Base-by-base conservation (phyloP, 2,888 invertebrate genomes). In the Philopedon plagiatum region DNA sequence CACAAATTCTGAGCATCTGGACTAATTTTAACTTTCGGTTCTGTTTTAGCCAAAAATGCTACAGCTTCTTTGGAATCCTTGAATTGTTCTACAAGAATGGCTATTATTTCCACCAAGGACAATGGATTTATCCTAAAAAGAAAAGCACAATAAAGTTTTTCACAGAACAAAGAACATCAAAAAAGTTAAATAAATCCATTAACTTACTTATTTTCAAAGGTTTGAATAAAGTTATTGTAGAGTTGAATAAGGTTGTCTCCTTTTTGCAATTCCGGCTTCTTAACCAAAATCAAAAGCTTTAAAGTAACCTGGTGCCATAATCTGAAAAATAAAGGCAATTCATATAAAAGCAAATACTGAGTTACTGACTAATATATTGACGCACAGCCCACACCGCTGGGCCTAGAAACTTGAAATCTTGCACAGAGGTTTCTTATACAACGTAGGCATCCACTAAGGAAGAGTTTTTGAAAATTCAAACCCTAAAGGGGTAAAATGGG, bases 231-330 rank as follows among this genome's bases (percentile, higher is more conserved):
- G 83, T 95, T 95, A 81, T 91, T 92, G 86, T 99, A 99, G 18
- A 99, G 87, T 80, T 94, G 92, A 66, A 96, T 89, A 19, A 96
- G 86, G 78, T 92, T 90, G 82, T 94, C 94, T 69, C 91, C 94
- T 78, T 91, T 89, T 80, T 94, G 93, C 72, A 97, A 87, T 0
- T 90, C 85, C 1, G 95, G 92, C 81, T 93, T 90, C 78, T 93
- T 93, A 39, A 98, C 93, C 81, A 98, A 93, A 60, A 89, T 88
- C 68, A 91, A 88, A 65, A 98, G 84, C 87, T 94, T 94, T 62
- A 97, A 87, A 0, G 98, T 98, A 76, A 98, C 86, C 86, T 98
- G 98, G 87, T 98, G 98, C 98, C 98, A 98, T 87, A 98, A 89
- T 87, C 97, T 94, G 86, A 69, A 88, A 88, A 82, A 78, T 21